A percentile compares a stretch with the other conserved stretches of the same genome.
phyloP scores from a whole-genome alignment of 2,888 invertebrate species.

The Dione vanillae region DNA sequence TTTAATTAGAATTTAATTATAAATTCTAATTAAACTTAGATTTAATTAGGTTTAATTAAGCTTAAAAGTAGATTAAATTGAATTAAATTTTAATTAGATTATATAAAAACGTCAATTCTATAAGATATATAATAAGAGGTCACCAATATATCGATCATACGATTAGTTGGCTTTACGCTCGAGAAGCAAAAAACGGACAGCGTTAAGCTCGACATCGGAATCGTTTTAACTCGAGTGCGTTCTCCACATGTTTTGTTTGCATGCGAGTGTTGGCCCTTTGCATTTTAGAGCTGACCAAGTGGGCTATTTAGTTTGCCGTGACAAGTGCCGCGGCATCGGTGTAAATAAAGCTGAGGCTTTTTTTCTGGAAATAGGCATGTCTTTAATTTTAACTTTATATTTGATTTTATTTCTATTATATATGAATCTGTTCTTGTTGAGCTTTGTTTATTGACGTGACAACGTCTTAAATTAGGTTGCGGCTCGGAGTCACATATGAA shows the following conservation, averaged over 20 bases:
- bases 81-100: too few species aligned
- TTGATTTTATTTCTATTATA: neutral
- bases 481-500: too few species aligned
- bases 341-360: slow-evolving; percentile 41
- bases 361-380: slow-evolving; percentile 12
- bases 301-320: slow-evolving; percentile 56
- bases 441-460: neutral
- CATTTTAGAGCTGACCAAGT: slow-evolving; percentile 55
- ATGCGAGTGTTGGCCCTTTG: slow-evolving; percentile 60
- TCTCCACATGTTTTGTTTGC: slow-evolving; percentile 60
- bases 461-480: too few species aligned
- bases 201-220: slow-evolving; percentile 66
- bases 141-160: slow-evolving; percentile 45
- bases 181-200: slow-evolving; percentile 55
- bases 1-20: too few species aligned
- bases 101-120: neutral
- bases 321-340: slow-evolving; percentile 54
- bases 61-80: too few species aligned
- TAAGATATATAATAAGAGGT: slow-evolving; percentile 1
- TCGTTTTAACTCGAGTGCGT: slow-evolving; percentile 74
- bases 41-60: too few species aligned
- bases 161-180: slow-evolving; percentile 51
- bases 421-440: neutral
- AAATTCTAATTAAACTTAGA: too few species aligned
- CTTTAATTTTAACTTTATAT: neutral